phyloP scores from a whole-genome alignment of 2,113 vertebrate species.

The Pleuronectes platessa region DNA sequence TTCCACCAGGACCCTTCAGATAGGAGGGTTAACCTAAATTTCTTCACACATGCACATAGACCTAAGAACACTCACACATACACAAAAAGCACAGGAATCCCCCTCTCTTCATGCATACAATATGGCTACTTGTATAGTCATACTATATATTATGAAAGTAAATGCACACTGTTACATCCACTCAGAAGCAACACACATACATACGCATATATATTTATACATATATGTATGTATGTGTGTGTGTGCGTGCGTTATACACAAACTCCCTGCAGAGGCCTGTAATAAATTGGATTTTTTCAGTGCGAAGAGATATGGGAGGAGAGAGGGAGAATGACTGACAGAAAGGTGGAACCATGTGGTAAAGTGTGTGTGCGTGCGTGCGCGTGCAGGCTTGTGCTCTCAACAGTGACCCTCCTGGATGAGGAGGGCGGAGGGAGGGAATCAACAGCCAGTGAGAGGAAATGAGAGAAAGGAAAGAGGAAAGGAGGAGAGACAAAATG shows the following conservation, averaged over 20 bases:
- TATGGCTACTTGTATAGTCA: conserved; percentile 12
- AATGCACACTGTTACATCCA: conserved; percentile 22
- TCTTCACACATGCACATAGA: conserved; percentile 36
- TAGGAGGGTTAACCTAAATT: conserved; percentile 74
- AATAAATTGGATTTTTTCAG: conserved; percentile 71
- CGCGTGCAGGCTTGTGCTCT: conserved; percentile 1
- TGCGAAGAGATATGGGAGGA: conserved; percentile 37
- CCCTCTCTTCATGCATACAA: conserved; percentile 28
- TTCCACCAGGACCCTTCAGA: conserved; percentile 68
- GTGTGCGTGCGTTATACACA: not conserved
- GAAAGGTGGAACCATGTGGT: conserved; percentile 1
- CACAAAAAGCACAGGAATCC: not conserved
- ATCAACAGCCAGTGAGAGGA: conserved; percentile 21
- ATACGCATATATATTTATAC: not conserved
- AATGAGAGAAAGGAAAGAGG: conserved; percentile 11
- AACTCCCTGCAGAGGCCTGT: conserved; percentile 19
- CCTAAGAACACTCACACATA: conserved; percentile 1
- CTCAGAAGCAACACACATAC: not conserved
- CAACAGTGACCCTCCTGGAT: not conserved
- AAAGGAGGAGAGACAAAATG: conserved; percentile 25
- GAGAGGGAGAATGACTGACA: conserved; percentile 17
- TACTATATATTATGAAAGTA: conserved; percentile 23
- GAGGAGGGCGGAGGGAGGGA: not conserved
- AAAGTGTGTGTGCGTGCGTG: conserved; percentile 9
- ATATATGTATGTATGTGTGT: not conserved